Conservation (phyloP, 2,888 invertebrate genomes). For the Malthinus seriepunctatus region DNA sequence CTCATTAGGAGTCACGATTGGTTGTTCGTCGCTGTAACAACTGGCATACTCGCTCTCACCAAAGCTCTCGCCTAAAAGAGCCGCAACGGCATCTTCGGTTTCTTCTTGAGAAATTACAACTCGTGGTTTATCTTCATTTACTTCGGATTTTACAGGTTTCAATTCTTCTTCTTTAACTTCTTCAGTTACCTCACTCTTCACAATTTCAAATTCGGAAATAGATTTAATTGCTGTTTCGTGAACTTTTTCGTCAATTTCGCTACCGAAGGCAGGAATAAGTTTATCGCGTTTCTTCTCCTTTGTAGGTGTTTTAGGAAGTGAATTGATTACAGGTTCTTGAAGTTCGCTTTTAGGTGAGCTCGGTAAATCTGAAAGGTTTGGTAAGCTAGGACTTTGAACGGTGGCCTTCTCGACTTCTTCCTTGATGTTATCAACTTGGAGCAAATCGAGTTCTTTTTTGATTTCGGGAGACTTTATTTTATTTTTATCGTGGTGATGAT, state of each 20-base stretch:
- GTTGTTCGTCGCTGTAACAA: conserved; percentile 57
- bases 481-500: conserved; percentile 63
- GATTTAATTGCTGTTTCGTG: conserved; percentile 82
- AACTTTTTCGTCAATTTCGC: conserved; percentile 68
- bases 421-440: conserved; percentile 1
- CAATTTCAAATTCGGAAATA: conserved; percentile 64
- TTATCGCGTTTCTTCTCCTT: conserved; percentile 53
- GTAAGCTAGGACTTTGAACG: conserved; percentile 61
- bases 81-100: conserved; percentile 90
- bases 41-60: conserved; percentile 66
- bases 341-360: conserved; percentile 52
- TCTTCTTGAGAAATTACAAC: conserved; percentile 89
- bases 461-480: conserved; percentile 48
- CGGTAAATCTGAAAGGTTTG: conserved; percentile 63
- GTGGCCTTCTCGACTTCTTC: conserved; percentile 24
- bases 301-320: conserved; percentile 62
- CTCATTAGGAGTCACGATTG: conserved; percentile 54
- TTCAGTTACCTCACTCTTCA: conserved; percentile 38
- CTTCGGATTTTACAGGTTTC: conserved; percentile 51
- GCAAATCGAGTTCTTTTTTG: conserved; percentile 40
- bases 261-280: conserved; percentile 69
- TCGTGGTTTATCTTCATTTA: conserved; percentile 71
- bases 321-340: conserved; percentile 55
- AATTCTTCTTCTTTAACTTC: conserved; percentile 42
- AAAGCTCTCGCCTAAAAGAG: conserved; percentile 84